phyloP scores from a whole-genome alignment of 2,888 invertebrate genomes.

The Parnassius smintheus region DNA sequence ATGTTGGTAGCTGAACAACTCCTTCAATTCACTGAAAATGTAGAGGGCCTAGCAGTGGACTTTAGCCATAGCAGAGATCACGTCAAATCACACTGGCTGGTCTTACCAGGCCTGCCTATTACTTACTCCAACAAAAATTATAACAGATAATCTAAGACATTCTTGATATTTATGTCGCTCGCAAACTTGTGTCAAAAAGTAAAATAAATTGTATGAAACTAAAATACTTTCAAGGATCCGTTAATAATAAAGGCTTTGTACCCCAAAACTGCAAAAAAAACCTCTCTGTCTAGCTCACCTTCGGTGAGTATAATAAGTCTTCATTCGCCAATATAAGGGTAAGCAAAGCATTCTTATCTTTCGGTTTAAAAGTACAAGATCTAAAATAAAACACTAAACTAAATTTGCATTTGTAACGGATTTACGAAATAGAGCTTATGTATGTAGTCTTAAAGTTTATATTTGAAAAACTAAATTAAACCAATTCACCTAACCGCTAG shows the following conservation, averaged over 20 bases:
- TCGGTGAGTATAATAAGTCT: constrained; percentile 42
- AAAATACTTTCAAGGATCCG: constrained; percentile 20
- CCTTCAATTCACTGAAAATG: no score
- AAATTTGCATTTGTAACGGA: background rate
- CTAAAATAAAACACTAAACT: constrained; percentile 20
- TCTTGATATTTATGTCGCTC: background rate
- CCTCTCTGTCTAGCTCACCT: constrained; percentile 45
- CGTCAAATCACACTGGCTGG: no score
- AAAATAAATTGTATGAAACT: constrained; percentile 19
- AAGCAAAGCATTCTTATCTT: constrained; percentile 19
- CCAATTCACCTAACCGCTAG: constrained; percentile 35
- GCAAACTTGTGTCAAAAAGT: constrained; percentile 6
- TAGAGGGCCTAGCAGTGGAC: no score
- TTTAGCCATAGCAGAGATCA: no score
- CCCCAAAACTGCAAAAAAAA: constrained; percentile 38
- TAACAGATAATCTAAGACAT: no score
- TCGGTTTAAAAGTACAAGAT: constrained; percentile 11
- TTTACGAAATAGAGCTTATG: constrained; percentile 3
- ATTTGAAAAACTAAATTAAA: constrained; percentile 33
- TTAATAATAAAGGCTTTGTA: constrained; percentile 26
- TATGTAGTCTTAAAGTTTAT: constrained; percentile 31
- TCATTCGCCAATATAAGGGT: constrained; percentile 33
- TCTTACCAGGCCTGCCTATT: no score
- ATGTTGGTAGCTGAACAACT: no score
- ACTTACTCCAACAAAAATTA: no score